Percentiles rank a stretch among this genome's conserved stretches.
These are phyloP conservation scores for Elysia chlorotica DNA, from an alignment of 1,140 invertebrate species.

Conservation along the genomic window DNA sequence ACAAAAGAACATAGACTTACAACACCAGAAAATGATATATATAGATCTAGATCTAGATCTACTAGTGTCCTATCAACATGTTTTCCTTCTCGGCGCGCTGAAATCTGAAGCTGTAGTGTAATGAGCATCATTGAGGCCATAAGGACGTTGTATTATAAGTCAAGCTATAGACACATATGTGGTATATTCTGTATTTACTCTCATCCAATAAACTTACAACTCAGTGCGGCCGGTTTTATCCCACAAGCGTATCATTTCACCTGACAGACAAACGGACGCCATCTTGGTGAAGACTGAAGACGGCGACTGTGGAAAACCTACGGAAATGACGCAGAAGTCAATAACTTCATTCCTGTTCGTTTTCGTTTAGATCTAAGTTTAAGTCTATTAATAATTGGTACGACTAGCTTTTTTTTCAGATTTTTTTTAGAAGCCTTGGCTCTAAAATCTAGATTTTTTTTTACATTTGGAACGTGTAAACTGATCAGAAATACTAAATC, in stretches of 20 bases:
- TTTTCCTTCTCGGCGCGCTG: background rate
- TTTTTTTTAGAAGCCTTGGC: background rate
- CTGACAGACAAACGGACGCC: constrained; percentile 35
- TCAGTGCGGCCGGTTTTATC: constrained; percentile 6
- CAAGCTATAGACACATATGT: background rate
- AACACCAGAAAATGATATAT: no score
- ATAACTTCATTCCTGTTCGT: background rate
- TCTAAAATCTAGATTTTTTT: background rate
- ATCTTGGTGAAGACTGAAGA: constrained; percentile 27
- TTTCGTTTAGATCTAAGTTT: background rate
- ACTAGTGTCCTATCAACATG: background rate
- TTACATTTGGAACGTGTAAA: no score
- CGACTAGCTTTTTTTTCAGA: background rate
- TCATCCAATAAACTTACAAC: constrained; percentile 3
- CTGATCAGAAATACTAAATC: no score
- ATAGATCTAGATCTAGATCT: background rate
- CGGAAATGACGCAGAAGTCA: background rate
- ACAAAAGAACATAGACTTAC: no score
- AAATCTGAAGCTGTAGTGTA: background rate
- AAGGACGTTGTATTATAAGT: background rate
- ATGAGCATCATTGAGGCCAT: background rate
- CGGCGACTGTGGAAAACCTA: background rate
- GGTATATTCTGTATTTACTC: background rate
- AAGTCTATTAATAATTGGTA: background rate
- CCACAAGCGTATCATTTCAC: constrained; percentile 3